Base-by-base conservation (phyloP, 2,113 vertebrate species). In the Cyphomyrus plagiostoma region DNA sequence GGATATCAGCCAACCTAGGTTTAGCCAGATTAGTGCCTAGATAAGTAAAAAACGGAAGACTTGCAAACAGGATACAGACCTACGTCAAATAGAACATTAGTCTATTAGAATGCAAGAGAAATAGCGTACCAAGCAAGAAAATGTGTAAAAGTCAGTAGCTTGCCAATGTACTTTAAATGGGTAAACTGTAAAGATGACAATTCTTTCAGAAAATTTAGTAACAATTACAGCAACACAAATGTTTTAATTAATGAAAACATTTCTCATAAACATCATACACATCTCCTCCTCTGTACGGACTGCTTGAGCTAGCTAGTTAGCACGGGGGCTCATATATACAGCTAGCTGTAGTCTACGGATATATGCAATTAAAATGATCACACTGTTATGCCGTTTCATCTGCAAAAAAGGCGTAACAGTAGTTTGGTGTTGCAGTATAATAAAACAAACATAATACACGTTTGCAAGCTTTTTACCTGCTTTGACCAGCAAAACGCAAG, bases 401-500 rank as follows among this genome's bases (percentile, higher is more conserved):
- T 80, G 74, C 30, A 39, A 42, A 80, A 80, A 35, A 19, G 5
- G 0, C 74, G 35, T 17, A 80, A 15, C 2, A 11, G 74, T 42
- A 42, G 19, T 80, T 80, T 80, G 70, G n/a, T 74, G 74, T 17
- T 80, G 39, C 5, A 42, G 15, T 19, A 42, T 3, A 80, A 42
- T 39, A 42, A 42, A 42, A 17, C 3, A 80, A 42, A 80, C 30
- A 77, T 77, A 35, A 77, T 19, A 77, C 35, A 80, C 13, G 35
- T 42, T 39, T 39, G 70, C 30, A 77, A 39, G 26, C 30, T 77
- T 90, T 90, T 80, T 90, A 90, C 84, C 86, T 89, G 86, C 53
- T 88, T 90, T 92, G 89, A 92, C 93, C 48, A 91, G 86, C 86
- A 30, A 90, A 82, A 92, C 94, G 95, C 92, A 42, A 35, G 93